Conservation (phyloP, 1,140 invertebrate species). For the Caenorhabditis latens region DNA sequence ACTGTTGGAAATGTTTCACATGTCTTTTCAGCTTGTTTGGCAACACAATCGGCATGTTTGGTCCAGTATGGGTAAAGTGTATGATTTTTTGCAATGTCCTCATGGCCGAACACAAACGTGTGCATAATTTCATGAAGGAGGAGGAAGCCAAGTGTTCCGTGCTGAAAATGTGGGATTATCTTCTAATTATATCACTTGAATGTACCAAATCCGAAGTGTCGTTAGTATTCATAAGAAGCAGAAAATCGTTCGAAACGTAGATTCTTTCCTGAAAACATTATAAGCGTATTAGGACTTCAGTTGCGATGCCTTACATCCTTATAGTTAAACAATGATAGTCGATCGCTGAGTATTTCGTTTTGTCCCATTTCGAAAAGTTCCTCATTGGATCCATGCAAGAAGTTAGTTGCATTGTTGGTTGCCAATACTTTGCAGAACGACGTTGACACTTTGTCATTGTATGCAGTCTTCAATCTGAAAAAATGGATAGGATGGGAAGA, state of each 20-base stretch:
- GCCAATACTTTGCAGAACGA: too few relatives aligned
- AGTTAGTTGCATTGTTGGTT: too few relatives aligned
- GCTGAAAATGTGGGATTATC: background rate
- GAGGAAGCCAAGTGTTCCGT: background rate
- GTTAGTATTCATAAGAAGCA: background rate
- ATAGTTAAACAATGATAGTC: background rate
- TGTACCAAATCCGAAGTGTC: background rate
- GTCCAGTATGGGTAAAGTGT: background rate
- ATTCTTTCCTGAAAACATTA: background rate
- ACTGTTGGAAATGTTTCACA: slow-evolving; percentile 35
- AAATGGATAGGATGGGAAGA: too few relatives aligned
- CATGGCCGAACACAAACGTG: background rate
- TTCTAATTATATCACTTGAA: background rate
- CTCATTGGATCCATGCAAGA: too few relatives aligned
- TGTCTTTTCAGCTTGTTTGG: slow-evolving; percentile 1
- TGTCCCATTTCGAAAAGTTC: too few relatives aligned
- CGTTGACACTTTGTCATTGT: too few relatives aligned
- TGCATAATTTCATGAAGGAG: slow-evolving; percentile 13
- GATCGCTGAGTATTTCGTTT: too few relatives aligned
- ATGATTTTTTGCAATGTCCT: background rate
- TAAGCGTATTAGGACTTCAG: background rate
- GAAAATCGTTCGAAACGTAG: slow-evolving; percentile 6
- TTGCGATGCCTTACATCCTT: background rate
- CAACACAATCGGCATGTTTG: background rate
- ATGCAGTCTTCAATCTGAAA: too few relatives aligned